Base-by-base conservation (phyloP, 2,888 invertebrate genomes). In the Eugnorisma glareosa region DNA sequence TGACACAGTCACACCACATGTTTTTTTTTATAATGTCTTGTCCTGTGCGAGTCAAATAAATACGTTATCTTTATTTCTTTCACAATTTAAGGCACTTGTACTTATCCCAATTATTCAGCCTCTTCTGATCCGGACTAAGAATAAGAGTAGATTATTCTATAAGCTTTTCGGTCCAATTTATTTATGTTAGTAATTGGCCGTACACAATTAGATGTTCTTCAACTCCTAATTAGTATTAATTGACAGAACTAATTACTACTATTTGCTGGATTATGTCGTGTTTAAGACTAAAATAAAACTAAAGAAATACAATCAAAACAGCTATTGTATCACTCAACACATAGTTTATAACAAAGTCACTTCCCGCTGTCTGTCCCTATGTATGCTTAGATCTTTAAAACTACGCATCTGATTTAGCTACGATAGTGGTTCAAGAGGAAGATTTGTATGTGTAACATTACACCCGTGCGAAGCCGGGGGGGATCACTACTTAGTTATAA, bases 201-300 rank as follows among this genome's bases (percentile, higher is more conserved):
- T 40, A 40, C 40, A 15, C 0, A 51, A 68, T 51, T 68, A 35
- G 4, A 4, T 10, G 35, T 28, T 6, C 15, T 11, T 57, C 21
- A 67, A 13, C 15, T n/a, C 21, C 7, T 40, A 40, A 64, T 48
- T 24, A 48, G 5, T 10, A 43, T 24, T 48, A 43, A 66, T 57
- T 40, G 15, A 28, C 13, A 8, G 18, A 57, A 59, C 11, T 24
- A 35, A 48, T 66, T 48, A 43, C 7, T 21, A 28, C n/a, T 57
- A 66, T 48, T 51, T 35, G 35, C 1, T 45, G 28, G n/a, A 48
- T 54, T 15, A n/a, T 11, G 28, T 75, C 18, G 51, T 80, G 43
- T 28, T 18, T 48, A 48, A 57, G 1, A 18, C 18, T 40, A n/a
- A 28, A 71, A 71, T 64, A 18, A 54, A 54, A 63, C 54, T 15